Evolutionary conservation across 2,113 vertebrate species (phyloP).

Genomic region (Urocitellus parryii): DNA sequence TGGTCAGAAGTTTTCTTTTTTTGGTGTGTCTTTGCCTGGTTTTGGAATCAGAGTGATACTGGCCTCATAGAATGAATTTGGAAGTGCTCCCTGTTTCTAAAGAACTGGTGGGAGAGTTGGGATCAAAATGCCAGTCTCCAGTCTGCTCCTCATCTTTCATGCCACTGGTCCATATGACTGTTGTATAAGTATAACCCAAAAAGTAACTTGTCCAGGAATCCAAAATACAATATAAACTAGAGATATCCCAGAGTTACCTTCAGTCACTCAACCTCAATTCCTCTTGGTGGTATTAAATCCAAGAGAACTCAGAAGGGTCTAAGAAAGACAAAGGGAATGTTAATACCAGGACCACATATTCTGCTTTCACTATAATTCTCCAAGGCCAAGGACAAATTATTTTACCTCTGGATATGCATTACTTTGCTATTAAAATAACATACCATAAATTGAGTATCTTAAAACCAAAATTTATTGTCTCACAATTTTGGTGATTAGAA

Average conservation of each 20-base stretch:
- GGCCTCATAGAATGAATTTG: no score
- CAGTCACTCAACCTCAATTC: not conserved
- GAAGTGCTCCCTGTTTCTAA: not conserved
- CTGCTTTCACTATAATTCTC: constrained; percentile 1
- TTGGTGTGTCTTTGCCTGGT: no score
- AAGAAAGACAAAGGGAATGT: not conserved
- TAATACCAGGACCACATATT: not conserved
- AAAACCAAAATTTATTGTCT: constrained; percentile 8
- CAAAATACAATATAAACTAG: constrained; percentile 8
- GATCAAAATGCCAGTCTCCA: not conserved
- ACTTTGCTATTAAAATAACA: not conserved
- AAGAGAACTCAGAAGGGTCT: not conserved
- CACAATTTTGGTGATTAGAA: not conserved
- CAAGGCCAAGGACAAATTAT: not conserved
- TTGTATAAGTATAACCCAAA: constrained; percentile 15
- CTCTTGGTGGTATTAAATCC: not conserved
- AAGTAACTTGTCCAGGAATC: not conserved
- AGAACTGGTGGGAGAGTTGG: not conserved
- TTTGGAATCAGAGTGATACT: no score
- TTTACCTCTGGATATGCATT: not conserved
- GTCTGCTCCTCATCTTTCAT: not conserved
- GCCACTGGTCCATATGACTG: not conserved
- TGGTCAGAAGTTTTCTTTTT: no score
- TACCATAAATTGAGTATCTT: not conserved
- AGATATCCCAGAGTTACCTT: not conserved